Conservation (phyloP, 2,113 vertebrate species). For the Odocoileus hemionus region DNA sequence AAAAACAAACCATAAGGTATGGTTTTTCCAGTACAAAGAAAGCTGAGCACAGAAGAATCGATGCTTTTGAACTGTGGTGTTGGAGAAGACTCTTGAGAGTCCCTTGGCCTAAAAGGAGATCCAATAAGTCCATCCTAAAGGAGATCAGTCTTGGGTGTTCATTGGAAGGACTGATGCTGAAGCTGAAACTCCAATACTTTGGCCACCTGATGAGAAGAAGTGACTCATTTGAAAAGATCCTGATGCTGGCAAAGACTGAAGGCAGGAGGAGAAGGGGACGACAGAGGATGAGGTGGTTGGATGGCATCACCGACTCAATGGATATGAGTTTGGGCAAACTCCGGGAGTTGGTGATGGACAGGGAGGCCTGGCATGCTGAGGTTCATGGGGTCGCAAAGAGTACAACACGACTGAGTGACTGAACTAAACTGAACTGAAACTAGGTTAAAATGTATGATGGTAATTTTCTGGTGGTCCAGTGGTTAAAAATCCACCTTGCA, state of each 20-base stretch:
- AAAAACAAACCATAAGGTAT: background rate
- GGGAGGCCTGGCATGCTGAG: fast-evolving
- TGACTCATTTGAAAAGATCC: background rate
- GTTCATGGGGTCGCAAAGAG: background rate
- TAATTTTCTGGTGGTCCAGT: background rate
- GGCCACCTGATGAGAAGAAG: background rate
- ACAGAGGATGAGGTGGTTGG: background rate
- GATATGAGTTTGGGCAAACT: background rate
- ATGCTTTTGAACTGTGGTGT: background rate
- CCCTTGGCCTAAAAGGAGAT: background rate
- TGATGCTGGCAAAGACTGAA: background rate
- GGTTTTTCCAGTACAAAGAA: background rate
- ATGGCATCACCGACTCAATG: background rate
- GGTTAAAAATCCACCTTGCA: background rate
- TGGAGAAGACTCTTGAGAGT: background rate
- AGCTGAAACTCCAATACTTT: background rate
- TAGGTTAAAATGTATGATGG: background rate
- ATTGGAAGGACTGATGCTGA: background rate
- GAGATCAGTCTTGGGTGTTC: background rate
- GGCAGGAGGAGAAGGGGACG: fast-evolving
- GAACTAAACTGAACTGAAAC: background rate
- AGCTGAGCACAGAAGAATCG: background rate
- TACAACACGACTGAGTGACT: fast-evolving
- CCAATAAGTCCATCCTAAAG: background rate
- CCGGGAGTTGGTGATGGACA: fast-evolving